phyloP scores from a whole-genome alignment of 92 coral and sea anemone species.

The Umimayanthus chanpuru region DNA sequence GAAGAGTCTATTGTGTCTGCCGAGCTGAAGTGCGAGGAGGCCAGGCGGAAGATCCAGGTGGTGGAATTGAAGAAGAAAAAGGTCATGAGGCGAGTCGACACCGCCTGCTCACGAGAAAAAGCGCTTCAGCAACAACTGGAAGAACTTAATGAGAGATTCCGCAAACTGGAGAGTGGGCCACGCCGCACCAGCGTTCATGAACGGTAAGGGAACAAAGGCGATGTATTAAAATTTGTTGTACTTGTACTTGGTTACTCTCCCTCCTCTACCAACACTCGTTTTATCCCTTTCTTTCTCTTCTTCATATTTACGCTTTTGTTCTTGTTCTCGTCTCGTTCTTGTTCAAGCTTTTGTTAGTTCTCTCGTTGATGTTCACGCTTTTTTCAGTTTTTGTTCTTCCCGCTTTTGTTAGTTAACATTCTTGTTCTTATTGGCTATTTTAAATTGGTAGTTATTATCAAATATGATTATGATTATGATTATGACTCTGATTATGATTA shows the following conservation, averaged over 20 bases:
- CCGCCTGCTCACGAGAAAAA: slow-evolving; percentile 15
- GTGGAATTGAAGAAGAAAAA: slow-evolving; percentile 19
- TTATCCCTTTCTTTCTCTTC: too few relatives aligned
- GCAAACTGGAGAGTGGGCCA: slow-evolving; percentile 13
- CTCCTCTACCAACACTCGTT: background rate
- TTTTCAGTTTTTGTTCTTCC: too few relatives aligned
- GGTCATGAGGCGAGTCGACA: slow-evolving; percentile 8
- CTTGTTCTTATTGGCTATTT: too few relatives aligned
- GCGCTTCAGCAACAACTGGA: slow-evolving; percentile 17
- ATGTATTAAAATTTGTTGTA: too few relatives aligned
- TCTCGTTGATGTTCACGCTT: too few relatives aligned
- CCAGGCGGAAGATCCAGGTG: slow-evolving; percentile 28
- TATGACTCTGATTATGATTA: too few relatives aligned
- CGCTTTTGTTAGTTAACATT: too few relatives aligned
- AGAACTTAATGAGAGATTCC: slow-evolving; percentile 1
- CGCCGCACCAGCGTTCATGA: slow-evolving; percentile 33
- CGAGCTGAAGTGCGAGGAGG: slow-evolving; percentile 20
- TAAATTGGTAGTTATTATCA: too few relatives aligned
- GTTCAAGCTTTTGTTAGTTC: too few relatives aligned
- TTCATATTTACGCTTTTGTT: too few relatives aligned
- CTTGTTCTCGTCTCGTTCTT: too few relatives aligned
- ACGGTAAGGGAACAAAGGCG: slow-evolving; percentile 15
- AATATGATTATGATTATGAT: too few relatives aligned
- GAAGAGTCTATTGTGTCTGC: background rate
- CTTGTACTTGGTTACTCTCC: background rate